Evolutionary conservation across 2,113 vertebrate species (phyloP).

Genomic region (Tachysurus vachellii): DNA sequence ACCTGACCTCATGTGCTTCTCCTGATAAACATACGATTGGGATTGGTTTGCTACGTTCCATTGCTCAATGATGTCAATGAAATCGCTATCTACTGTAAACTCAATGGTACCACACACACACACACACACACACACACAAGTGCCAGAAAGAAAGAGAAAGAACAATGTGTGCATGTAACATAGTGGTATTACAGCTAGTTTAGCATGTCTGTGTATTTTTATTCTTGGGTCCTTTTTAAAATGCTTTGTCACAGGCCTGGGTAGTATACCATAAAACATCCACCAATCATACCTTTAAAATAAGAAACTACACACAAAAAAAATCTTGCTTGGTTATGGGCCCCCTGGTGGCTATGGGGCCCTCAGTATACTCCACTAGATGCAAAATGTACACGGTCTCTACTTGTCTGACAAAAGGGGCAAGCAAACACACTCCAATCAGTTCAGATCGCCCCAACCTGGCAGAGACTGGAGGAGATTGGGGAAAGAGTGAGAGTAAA

Average conservation of each 20-base stretch:
- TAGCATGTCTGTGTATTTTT: not conserved
- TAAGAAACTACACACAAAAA: no score
- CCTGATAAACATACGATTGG: not conserved
- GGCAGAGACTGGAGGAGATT: constrained; percentile 51
- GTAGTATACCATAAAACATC: not conserved
- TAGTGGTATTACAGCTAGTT: not conserved
- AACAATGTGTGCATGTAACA: not conserved
- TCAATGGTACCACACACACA: not conserved
- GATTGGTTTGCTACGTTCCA: not conserved
- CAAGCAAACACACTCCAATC: constrained; percentile 52
- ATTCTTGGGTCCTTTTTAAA: not conserved
- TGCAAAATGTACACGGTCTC: not conserved
- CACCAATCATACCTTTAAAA: not conserved
- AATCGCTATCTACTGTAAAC: not conserved
- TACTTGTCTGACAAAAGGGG: not conserved
- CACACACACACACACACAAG: not conserved
- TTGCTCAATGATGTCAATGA: not conserved
- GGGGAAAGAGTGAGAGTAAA: constrained; percentile 25
- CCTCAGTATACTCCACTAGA: not conserved
- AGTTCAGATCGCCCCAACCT: constrained; percentile 68
- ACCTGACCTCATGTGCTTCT: not conserved
- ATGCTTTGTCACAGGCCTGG: not conserved
- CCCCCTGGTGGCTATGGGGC: not conserved
- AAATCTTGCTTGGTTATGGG: no score
- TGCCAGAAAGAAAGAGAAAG: not conserved